Conservation (phyloP, 37 sponge, comb jelly and placozoan genomes). For the Eunapius fragilis region DNA sequence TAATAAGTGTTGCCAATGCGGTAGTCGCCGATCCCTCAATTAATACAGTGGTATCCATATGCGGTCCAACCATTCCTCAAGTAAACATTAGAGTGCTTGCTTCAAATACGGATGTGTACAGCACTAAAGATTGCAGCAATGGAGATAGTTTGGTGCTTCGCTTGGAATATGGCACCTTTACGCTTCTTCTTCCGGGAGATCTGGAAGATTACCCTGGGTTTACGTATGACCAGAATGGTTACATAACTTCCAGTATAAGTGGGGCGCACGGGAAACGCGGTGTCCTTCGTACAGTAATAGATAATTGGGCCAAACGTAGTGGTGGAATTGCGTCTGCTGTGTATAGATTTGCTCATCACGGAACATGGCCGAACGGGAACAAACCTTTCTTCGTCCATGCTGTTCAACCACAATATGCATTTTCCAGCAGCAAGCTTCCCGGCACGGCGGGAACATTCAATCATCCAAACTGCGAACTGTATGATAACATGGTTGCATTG, state of each 20-base stretch:
- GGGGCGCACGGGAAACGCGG: conserved; percentile 15
- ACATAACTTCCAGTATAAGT: not conserved
- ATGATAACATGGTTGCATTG: not conserved
- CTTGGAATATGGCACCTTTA: conserved; percentile 6
- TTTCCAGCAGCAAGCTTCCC: conserved; percentile 4
- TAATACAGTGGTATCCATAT: not conserved
- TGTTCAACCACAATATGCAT: not conserved
- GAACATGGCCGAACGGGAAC: conserved; percentile 21
- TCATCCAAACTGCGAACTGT: not conserved
- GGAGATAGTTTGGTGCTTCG: conserved; percentile 16
- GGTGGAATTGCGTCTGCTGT: not conserved
- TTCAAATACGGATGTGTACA: not conserved
- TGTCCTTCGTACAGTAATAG: not conserved
- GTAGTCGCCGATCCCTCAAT: not conserved
- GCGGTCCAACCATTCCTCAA: not conserved
- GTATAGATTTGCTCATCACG: conserved; percentile 35
- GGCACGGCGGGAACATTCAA: not conserved
- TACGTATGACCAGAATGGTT: not conserved
- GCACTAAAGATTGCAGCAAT: not conserved
- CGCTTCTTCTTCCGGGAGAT: not conserved
- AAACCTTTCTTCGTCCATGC: not conserved
- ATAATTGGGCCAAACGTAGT: no score
- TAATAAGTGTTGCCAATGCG: not conserved
- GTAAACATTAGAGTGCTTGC: conserved; percentile 7
- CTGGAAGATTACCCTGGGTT: not conserved